Base-by-base conservation (phyloP, 2,797 vertebrate genomes). In the Pithecia hirsuta region DNA sequence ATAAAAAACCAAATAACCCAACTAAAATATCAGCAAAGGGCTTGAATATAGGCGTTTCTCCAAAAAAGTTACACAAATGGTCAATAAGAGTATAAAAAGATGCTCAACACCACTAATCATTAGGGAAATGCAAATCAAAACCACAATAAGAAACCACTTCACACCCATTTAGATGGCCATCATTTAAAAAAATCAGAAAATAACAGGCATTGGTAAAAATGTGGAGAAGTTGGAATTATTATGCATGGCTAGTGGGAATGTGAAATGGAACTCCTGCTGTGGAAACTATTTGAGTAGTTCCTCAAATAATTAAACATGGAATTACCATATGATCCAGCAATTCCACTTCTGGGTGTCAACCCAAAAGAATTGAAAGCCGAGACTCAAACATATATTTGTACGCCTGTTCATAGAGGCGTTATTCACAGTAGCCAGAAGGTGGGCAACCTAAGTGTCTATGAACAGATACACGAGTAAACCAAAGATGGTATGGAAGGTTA, bases 101-200 rank as follows among this genome's bases (percentile, higher is more conserved):
- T 64, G 28, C 30, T 88, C 39, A 80, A 26, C n/a, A 28, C 39
- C 30, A 46, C 33, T 57, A 48, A 79, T 20, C 44, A 24, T 7
- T 55, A 61, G 67, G 67, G 44, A 88, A 95, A 86, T 80, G 57
- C 41, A 89, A 85, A 80, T 94, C 28, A 67, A 91, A 96, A 84
- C 39, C n/a, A 26, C 50, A 30, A 11, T 2, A 24, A 44, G n/a
- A 78, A 48, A n/a, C n/a, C 3, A 41, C 44, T 50, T 92, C 33
- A 78, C 10, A 80, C 28, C 20, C 39, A 48, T 72, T 67, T 67
- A 80, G 50, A n/a, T 75, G 22, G 12, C 26, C 22, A 26, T 92
- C 59, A 78, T 82, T 24, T 33, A 1, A 84, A 87, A 81, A 89
- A 28, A 22, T 59, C 48, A 87, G 59, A 79, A 81, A 84, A 76